Evolutionary conservation across 2,888 invertebrate species (phyloP).

Genomic region (Phaedon cochleariae): DNA sequence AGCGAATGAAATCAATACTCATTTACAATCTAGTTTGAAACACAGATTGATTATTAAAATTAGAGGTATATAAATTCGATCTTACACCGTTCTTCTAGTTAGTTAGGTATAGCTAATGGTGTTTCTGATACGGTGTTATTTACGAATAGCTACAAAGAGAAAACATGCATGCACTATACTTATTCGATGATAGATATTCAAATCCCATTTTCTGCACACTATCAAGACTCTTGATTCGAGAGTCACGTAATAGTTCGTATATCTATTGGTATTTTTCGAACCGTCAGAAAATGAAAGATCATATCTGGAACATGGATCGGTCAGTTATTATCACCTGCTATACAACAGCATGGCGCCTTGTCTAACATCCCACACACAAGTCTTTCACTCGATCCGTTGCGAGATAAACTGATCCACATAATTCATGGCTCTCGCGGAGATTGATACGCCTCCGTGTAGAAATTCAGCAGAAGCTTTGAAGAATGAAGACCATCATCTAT

Average conservation of each 20-base stretch:
- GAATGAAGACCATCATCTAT: background rate
- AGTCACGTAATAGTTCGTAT: conserved; percentile 18
- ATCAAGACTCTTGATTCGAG: conserved; percentile 9
- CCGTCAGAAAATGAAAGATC: conserved; percentile 52
- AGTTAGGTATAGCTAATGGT: too few species aligned
- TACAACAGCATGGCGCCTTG: conserved; percentile 54
- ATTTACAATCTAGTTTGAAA: too few species aligned
- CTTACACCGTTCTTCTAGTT: background rate
- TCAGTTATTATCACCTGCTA: conserved; percentile 58
- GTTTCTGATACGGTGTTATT: too few species aligned
- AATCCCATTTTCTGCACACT: conserved; percentile 3
- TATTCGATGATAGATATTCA: conserved; percentile 5
- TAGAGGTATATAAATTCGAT: too few species aligned
- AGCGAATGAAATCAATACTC: too few species aligned
- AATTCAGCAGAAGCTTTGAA: background rate
- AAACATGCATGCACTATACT: conserved; percentile 5
- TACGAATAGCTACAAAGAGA: too few species aligned
- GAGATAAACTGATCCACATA: conserved; percentile 1
- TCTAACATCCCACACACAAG: conserved; percentile 50
- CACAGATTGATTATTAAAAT: too few species aligned
- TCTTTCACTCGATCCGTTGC: conserved; percentile 3
- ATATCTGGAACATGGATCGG: conserved; percentile 52
- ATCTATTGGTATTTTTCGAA: conserved; percentile 47
- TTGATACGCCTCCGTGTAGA: background rate
- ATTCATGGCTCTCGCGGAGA: background rate